Evolutionary conservation across 2,888 invertebrate genomes (phyloP).

Genomic region (Holacanthella duospinosa): DNA sequence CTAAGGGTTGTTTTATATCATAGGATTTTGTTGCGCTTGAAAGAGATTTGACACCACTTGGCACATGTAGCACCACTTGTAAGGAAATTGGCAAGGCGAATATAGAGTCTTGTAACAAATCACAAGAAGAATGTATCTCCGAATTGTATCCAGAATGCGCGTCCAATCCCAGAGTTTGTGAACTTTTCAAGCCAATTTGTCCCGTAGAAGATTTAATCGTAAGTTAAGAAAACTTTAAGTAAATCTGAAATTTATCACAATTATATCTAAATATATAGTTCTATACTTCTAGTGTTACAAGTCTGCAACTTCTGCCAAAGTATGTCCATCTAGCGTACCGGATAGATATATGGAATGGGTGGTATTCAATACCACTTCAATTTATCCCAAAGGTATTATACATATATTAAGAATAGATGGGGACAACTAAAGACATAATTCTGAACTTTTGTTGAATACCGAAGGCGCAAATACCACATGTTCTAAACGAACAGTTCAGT

Average conservation of each 20-base stretch:
- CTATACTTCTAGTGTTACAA: constrained; percentile 14
- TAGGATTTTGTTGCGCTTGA: not conserved
- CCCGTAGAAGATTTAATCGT: not conserved
- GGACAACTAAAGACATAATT: not conserved
- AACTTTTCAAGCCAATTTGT: not conserved
- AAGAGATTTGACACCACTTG: not conserved
- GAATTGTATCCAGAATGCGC: not conserved
- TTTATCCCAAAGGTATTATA: not conserved
- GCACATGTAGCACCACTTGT: not conserved
- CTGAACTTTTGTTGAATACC: no score
- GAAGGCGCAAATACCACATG: not conserved
- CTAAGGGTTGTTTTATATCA: not conserved
- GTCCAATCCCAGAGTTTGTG: not conserved
- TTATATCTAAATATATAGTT: not conserved
- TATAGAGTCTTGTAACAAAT: not conserved
- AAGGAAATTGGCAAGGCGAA: not conserved
- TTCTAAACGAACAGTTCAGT: not conserved
- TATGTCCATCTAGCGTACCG: constrained; percentile 12
- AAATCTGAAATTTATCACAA: not conserved
- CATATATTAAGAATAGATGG: no score
- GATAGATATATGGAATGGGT: constrained; percentile 10
- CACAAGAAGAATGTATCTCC: not conserved
- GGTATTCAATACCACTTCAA: not conserved
- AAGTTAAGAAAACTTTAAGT: not conserved
- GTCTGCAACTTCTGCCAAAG: constrained; percentile 6